Evolutionary conservation across 2,113 vertebrate species (phyloP).

Genomic region (Tachysurus fulvidraco): DNA sequence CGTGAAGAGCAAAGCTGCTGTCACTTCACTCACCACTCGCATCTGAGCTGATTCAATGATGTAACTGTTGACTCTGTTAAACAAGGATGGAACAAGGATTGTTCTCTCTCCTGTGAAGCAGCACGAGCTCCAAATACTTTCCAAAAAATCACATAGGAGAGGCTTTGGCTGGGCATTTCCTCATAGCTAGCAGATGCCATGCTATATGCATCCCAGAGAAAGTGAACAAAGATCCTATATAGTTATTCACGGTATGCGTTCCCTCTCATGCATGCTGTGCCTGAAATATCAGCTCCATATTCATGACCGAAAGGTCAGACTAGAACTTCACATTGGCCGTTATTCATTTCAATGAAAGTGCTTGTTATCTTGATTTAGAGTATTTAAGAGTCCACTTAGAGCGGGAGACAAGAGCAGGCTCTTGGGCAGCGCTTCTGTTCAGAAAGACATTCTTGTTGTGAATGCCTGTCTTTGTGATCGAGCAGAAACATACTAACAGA

Average conservation of each 20-base stretch:
- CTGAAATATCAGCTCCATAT: neutral
- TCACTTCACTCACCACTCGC: neutral
- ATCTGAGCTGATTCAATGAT: neutral
- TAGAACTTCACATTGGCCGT: neutral
- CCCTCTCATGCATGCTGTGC: neutral
- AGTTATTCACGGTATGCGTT: neutral
- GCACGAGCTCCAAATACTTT: neutral
- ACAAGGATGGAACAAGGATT: no score
- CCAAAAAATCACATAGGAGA: neutral
- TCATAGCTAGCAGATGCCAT: neutral
- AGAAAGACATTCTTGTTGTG: neutral
- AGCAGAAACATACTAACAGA: neutral
- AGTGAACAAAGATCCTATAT: conserved; percentile 3
- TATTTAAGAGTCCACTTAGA: neutral
- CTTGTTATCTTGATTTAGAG: neutral
- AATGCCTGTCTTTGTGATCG: neutral
- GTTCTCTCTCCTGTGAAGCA: no score
- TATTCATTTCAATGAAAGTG: conserved; percentile 7
- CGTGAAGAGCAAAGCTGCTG: conserved; percentile 3
- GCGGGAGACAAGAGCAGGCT: neutral
- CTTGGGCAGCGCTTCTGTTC: neutral
- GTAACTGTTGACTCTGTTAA: neutral
- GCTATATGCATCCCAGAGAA: conserved; percentile 15
- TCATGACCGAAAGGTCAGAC: neutral
- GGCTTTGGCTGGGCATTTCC: neutral